Evolutionary conservation across 2,113 vertebrate genomes (phyloP).

Genomic region (Chloropsis cyanopogon): DNA sequence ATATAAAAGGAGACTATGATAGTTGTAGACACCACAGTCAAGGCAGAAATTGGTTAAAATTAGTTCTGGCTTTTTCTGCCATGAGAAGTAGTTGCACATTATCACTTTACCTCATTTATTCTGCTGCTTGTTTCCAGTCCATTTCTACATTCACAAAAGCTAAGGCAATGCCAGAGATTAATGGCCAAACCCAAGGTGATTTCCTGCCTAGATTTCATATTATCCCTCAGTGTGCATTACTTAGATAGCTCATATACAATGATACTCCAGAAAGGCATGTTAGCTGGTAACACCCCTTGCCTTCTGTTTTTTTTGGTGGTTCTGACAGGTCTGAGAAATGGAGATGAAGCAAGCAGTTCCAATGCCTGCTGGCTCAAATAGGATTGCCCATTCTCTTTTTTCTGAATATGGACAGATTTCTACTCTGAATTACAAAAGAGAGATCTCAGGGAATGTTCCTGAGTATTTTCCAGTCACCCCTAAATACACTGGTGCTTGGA

Average conservation of each 20-base stretch:
- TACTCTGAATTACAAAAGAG: neutral
- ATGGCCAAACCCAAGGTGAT: neutral
- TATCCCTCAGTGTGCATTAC: rapidly evolving
- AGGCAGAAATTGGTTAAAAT: neutral
- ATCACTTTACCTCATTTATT: neutral
- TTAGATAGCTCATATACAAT: rapidly evolving
- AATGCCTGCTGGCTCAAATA: neutral
- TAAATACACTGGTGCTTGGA: neutral
- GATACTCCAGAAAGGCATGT: neutral
- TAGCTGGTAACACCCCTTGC: neutral
- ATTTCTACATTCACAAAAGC: neutral
- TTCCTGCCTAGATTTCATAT: neutral
- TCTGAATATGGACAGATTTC: neutral
- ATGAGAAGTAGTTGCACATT: neutral
- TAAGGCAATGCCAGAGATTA: neutral
- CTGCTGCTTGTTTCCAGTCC: neutral
- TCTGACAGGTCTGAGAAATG: neutral
- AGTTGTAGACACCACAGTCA: neutral
- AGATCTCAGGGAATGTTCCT: neutral
- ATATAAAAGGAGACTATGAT: neutral
- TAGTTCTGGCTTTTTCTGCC: neutral
- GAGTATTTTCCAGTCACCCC: neutral
- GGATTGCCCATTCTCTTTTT: neutral
- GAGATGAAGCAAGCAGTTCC: neutral
- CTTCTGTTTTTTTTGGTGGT: neutral